Conservation (phyloP, 2,888 invertebrate genomes). For the Willowsia nigromaculata region DNA sequence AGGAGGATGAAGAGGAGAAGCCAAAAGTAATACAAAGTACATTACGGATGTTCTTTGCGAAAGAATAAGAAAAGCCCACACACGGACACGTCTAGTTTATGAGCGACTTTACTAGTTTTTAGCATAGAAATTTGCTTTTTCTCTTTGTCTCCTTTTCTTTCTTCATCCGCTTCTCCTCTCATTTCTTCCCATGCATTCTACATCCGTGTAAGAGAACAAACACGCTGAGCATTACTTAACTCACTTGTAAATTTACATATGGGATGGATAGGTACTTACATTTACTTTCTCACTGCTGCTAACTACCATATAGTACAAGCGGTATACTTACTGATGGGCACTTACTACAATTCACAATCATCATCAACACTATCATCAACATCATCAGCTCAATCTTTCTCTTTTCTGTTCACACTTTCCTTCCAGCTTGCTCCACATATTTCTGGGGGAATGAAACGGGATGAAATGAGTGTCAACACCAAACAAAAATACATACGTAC, state of each 20-base stretch:
- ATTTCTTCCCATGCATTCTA: not conserved
- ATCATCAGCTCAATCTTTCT: conserved; percentile 53
- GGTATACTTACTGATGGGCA: conserved; percentile 8
- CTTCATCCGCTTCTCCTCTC: not conserved
- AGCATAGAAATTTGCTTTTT: conserved; percentile 71
- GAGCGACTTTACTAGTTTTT: conserved; percentile 61
- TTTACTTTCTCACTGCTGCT: not conserved
- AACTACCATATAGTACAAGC: not conserved
- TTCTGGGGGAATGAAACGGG: not conserved
- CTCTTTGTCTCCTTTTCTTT: conserved; percentile 2
- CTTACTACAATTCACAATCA: conserved; percentile 44
- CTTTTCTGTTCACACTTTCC: conserved; percentile 58
- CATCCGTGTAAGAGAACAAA: not conserved
- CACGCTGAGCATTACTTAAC: not conserved
- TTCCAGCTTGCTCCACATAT: not conserved
- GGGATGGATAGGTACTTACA: conserved; percentile 24
- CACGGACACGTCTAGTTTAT: conserved; percentile 54
- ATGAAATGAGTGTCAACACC: conserved; percentile 45
- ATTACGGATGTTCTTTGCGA: conserved; percentile 69
- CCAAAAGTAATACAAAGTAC: conserved; percentile 72
- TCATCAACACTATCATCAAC: conserved; percentile 31
- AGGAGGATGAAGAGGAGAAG: conserved; percentile 71
- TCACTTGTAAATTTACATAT: not conserved
- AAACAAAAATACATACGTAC: not conserved
- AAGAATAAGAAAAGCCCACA: conserved; percentile 32